Evolutionary conservation across 1,140 invertebrate species (phyloP), one percentile per base, ranked within the genome.

Genomic region (Trichonephila inaurata): DNA sequence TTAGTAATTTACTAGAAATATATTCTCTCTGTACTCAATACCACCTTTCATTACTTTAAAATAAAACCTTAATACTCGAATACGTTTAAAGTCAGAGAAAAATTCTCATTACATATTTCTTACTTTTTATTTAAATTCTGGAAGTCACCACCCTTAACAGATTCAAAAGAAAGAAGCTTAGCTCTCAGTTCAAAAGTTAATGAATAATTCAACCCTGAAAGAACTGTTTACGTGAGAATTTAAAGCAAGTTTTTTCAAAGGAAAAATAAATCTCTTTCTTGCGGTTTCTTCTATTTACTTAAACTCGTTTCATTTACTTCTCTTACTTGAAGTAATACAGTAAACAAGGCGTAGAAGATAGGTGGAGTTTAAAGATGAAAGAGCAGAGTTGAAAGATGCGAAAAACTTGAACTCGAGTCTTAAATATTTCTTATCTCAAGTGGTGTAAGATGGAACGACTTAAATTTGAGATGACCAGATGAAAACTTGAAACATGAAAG

Each of bases 151-250:
- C 28, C 18, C 28, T 77, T 77, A 77, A 24, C 28, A 40, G 72
- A 40, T 40, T 40, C 14, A 77, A 77, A 77, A 77, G 72, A 7
- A 51, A 77, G 72, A 77, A 77, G 12, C 16, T 28, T 19, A 77
- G 66, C 28, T 77, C 33, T 77, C 40, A 21, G 82, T 58, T 44
- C 14, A 69, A 21, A 89, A 89, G 87, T 89, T 89, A 89, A 89
- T 89, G 87, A 89, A 89, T 89, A 64, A 89, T 89, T 89, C 87
- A 89, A 58, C 87, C 87, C 40, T 66, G 61, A 89, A 83, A 69
- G 64, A 69, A 89, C 60, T 72, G 64, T 89, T 89, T 72, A 72
- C 87, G 87, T 51, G 62, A 72, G 87, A 62, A 64, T 89, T 89
- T 89, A 89, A 64, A 33, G 40, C 40, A 18, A 72, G 19, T 24